Percentiles rank a stretch among this genome's conserved stretches.
Conservation (phyloP, 2,888 invertebrate species). For the Chironomus tentans region DNA sequence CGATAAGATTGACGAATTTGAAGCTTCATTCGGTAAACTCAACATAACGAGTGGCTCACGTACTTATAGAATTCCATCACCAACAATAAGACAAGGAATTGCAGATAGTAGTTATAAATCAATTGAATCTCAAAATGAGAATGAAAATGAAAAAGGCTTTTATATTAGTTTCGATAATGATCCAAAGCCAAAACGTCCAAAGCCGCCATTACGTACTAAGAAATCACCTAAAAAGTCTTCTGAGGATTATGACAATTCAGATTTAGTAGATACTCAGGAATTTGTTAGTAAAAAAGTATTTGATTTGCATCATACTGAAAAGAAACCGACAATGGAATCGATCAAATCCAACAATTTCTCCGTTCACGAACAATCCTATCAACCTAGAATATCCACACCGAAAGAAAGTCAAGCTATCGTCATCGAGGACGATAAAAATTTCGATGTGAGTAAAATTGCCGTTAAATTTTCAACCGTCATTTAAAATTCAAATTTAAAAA, state of each 20-base stretch:
- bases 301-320: slow-evolving; percentile 25
- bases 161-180: slow-evolving; percentile 90
- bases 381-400: slow-evolving; percentile 30
- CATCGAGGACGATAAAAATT: slow-evolving; percentile 57
- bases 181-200: slow-evolving; percentile 70
- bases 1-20: slow-evolving; percentile 44
- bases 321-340: slow-evolving; percentile 34
- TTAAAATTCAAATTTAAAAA: too few relatives aligned
- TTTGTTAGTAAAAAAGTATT: background rate
- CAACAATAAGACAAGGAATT: slow-evolving; percentile 55
- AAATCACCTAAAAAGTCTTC: slow-evolving; percentile 67
- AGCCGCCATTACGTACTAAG: slow-evolving; percentile 73
- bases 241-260: slow-evolving; percentile 27
- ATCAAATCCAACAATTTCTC: slow-evolving; percentile 32
- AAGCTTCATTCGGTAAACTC: slow-evolving; percentile 62
- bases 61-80: slow-evolving; percentile 83
- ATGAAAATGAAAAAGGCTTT: slow-evolving; percentile 68
- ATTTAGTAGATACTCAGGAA: slow-evolving; percentile 12
- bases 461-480: too few relatives aligned
- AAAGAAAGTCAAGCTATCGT: slow-evolving; percentile 48
- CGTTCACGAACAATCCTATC: slow-evolving; percentile 29
- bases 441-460: slow-evolving; percentile 48
- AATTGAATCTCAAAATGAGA: slow-evolving; percentile 39
- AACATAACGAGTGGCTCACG: slow-evolving; percentile 81
- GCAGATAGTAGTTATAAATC: slow-evolving; percentile 62